Base-by-base conservation (phyloP, 1,140 invertebrate species). In the Spodoptera frugiperda region DNA sequence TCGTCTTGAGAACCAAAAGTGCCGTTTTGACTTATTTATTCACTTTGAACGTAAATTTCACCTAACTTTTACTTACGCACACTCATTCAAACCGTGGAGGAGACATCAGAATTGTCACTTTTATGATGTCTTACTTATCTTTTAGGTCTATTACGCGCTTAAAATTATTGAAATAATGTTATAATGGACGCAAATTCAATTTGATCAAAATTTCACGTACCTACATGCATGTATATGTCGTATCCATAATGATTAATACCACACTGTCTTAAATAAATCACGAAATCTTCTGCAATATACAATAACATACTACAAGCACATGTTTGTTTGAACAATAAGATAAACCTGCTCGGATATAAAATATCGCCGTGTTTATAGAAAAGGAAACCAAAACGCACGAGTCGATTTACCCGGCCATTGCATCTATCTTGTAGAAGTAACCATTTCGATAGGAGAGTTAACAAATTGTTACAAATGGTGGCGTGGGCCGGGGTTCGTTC, bases 381-480 rank as follows among this genome's bases (percentile, higher is more conserved):
- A 72, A 72, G 63, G 44, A 48, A 67, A 67, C 63, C n/a, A 48
- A 48, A 73, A 25, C 33, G 39, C 61, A 55, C 33, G 49, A 73
- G 59, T 73, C 55, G 71, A 73, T 73, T 73, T 59, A 61, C 55
- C 33, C 55, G 71, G 70, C 71, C 44, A 71, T 57, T 73, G 71
- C 71, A 61, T 73, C 55, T 73, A 49, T 73, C 71, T 73, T 73
- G 71, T 61, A 49, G 55, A 49, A 61, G 71, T 73, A 73, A 73
- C 71, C 71, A 55, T 73, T 61, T 49, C 19, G 54, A 73, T 73
- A 51, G 49, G 54, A 14, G 55, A 79, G 68, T 68, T 79, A 81
- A 80, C 83, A 86, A 82, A 84, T 84, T 84, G 80, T 83, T 83
- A 86, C 85, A 86, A 86, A 86, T 86, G 72, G 80, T 71, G 76